Conservation (phyloP, 2,113 vertebrate species). For the Daboia siamensis region DNA sequence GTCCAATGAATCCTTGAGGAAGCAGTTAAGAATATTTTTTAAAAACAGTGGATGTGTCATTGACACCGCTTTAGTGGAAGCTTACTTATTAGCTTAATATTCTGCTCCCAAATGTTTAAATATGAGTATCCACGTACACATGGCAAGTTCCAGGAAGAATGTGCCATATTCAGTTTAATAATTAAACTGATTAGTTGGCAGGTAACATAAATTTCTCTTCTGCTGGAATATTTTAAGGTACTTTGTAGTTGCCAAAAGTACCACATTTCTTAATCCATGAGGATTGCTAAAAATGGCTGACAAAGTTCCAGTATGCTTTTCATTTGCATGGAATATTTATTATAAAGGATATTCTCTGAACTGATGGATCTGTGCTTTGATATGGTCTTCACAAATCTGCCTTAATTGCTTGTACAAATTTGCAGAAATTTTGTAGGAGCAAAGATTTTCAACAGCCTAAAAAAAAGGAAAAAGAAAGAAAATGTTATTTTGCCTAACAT, state of each 20-base stretch:
- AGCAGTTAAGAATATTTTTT: conserved; percentile 76
- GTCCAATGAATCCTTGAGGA: conserved; percentile 90
- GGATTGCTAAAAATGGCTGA: background rate
- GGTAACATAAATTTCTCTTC: background rate
- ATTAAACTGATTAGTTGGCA: background rate
- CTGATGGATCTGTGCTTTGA: conserved; percentile 97
- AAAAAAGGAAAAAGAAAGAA: conserved; percentile 41
- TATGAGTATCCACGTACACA: background rate
- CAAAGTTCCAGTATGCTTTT: conserved; percentile 18
- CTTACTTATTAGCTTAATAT: background rate
- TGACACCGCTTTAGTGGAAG: background rate
- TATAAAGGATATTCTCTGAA: conserved; percentile 99
- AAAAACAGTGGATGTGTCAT: background rate
- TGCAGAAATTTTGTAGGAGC: conserved; percentile 98
- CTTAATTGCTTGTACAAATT: conserved; percentile 97
- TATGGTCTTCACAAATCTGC: conserved; percentile 97
- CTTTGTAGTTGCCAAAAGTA: no score
- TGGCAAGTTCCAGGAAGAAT: background rate
- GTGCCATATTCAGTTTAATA: background rate
- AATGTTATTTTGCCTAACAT: background rate
- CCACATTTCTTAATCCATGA: background rate
- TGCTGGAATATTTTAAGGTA: background rate
- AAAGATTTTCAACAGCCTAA: conserved; percentile 97
- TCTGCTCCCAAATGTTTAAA: background rate
- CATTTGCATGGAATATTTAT: conserved; percentile 1